Percentiles rank a stretch among this genome's conserved stretches.
Conservation (phyloP, 2,888 invertebrate genomes). For the Tricholauxania praeusta region DNA sequence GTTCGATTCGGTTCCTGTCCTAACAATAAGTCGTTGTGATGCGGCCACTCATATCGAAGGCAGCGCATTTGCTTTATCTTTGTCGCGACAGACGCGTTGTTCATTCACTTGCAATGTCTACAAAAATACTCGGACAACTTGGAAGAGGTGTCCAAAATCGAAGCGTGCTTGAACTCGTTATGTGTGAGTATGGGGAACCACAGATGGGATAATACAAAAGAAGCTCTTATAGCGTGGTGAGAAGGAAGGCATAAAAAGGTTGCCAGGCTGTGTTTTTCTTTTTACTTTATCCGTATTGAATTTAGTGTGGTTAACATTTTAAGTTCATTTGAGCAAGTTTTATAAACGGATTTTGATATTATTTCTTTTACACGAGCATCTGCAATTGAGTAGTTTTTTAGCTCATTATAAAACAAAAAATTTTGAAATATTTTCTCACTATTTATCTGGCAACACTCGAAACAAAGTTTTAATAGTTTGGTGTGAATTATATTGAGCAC, state of each 20-base stretch:
- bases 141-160: constrained; percentile 4
- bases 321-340: no score
- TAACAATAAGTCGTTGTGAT: neutral
- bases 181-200: neutral
- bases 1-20: neutral
- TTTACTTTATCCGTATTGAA: no score
- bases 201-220: constrained; percentile 18
- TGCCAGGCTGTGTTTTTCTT: neutral
- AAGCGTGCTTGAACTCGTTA: neutral
- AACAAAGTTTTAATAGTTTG: neutral
- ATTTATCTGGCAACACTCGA: no score
- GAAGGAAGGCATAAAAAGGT: constrained; percentile 5
- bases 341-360: no score
- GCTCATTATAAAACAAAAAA: no score
- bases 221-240: neutral
- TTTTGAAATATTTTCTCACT: no score
- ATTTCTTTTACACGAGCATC: no score
- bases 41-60: constrained; percentile 12
- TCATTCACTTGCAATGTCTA: constrained; percentile 5
- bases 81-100: constrained; percentile 23
- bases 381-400: no score
- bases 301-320: no score
- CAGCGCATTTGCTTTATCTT: constrained; percentile 23
- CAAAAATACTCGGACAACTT: constrained; percentile 4
- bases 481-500: neutral